A percentile compares a stretch with the other conserved stretches of the same genome.
Evolutionary conservation across 2,797 vertebrate species (phyloP).

Genomic region (Melanogrammus aeglefinus): DNA sequence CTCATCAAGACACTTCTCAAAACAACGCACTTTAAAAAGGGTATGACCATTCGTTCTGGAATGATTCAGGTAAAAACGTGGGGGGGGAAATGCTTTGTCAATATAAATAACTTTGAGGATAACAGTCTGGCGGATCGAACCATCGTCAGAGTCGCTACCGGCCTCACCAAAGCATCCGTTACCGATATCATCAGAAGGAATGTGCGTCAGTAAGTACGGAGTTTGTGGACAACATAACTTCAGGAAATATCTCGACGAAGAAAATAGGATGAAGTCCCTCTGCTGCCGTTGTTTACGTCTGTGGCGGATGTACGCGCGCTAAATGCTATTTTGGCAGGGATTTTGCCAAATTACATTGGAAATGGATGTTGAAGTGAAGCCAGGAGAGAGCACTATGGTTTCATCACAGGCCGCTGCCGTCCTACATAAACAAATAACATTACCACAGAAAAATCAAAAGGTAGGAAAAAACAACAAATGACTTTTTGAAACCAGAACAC

Average conservation of each 20-base stretch:
- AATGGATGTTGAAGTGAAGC: not conserved
- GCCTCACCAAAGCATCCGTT: not conserved
- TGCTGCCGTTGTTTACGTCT: too few species aligned
- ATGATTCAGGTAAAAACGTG: not conserved
- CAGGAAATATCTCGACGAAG: too few species aligned
- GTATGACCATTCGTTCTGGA: slow-evolving; percentile 1
- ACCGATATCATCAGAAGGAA: not conserved
- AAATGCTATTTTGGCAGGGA: not conserved
- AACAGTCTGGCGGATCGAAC: not conserved
- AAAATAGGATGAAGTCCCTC: too few species aligned
- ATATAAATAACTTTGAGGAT: not conserved
- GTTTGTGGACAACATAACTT: not conserved
- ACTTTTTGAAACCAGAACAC: not conserved
- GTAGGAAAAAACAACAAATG: not conserved
- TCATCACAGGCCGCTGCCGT: not conserved
- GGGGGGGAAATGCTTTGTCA: not conserved
- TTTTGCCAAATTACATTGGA: not conserved
- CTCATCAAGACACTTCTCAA: slow-evolving; percentile 41
- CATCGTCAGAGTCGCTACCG: too few species aligned
- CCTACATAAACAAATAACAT: not conserved
- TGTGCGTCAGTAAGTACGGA: not conserved
- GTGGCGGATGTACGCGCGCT: not conserved
- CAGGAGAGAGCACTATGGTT: not conserved
- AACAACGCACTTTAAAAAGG: slow-evolving; percentile 42
- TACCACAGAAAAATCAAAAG: not conserved